A percentile compares a stretch with the other conserved stretches of the same genome.
phyloP scores from a whole-genome alignment of 2,888 invertebrate genomes.

The Drosophila acutilabella region DNA sequence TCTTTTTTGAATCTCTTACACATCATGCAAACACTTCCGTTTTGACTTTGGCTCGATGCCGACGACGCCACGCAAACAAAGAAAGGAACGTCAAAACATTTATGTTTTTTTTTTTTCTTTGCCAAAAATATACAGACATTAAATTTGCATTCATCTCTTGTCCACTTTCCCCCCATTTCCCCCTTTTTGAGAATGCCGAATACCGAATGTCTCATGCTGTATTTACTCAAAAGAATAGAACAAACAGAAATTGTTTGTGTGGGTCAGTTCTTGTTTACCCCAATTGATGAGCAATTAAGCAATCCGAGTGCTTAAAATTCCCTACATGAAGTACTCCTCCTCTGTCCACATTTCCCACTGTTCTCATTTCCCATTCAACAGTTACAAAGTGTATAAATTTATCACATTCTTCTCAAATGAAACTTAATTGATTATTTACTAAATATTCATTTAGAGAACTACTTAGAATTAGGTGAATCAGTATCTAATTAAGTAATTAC shows the following conservation, averaged over 20 bases:
- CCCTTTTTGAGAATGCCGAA: background rate
- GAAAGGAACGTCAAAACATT: constrained; percentile 34
- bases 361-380: too few species aligned
- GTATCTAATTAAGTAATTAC: too few species aligned
- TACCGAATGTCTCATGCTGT: background rate
- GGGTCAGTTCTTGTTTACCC: constrained; percentile 61
- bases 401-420: background rate
- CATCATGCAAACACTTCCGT: constrained; percentile 77
- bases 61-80: constrained; percentile 29
- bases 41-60: constrained; percentile 47
- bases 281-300: constrained; percentile 62
- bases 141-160: constrained; percentile 22
- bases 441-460: background rate
- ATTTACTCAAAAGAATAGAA: constrained; percentile 16
- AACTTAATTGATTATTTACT: background rate
- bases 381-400: background rate
- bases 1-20: constrained; percentile 60
- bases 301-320: constrained; percentile 14
- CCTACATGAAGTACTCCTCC: background rate
- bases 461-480: constrained; percentile 5
- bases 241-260: constrained; percentile 59
- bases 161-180: background rate
- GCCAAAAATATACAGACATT: constrained; percentile 59
- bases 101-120: constrained; percentile 5
- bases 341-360: background rate